Percentiles rank a stretch among this genome's conserved stretches.
Conservation (phyloP, 2,888 invertebrate genomes). For the Dasysyrphus tricinctus region DNA sequence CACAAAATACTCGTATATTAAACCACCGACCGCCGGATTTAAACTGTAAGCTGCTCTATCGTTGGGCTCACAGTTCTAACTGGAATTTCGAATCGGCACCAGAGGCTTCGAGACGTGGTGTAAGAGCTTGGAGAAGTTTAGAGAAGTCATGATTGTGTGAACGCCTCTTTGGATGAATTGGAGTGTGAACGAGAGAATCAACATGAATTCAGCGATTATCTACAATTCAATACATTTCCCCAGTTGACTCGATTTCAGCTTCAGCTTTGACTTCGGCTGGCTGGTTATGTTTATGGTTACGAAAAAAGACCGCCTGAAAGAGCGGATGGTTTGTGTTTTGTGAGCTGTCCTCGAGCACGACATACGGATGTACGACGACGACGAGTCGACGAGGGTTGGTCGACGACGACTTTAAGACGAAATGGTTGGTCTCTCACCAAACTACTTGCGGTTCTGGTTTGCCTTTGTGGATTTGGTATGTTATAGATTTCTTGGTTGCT, state of each 20-base stretch:
- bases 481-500: conserved; percentile 18
- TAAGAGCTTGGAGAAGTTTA: conserved; percentile 4
- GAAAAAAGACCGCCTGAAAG: conserved; percentile 54
- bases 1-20: background rate
- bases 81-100: conserved; percentile 54
- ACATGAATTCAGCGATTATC: conserved; percentile 51
- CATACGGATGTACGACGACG: background rate
- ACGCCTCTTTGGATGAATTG: conserved; percentile 56
- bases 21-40: conserved; percentile 34
- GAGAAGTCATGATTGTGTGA: conserved; percentile 45
- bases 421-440: conserved; percentile 66
- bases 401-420: conserved; percentile 36
- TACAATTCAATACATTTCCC: conserved; percentile 39
- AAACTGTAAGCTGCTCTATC: conserved; percentile 44
- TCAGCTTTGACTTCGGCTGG: background rate
- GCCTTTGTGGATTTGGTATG: conserved; percentile 58
- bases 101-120: conserved; percentile 51
- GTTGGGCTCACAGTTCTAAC: conserved; percentile 68
- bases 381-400: conserved; percentile 60
- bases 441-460: conserved; percentile 72
- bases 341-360: conserved; percentile 27
- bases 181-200: conserved; percentile 50
- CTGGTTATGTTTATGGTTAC: background rate
- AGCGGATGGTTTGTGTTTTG: conserved; percentile 41
- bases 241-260: conserved; percentile 1